A percentile compares a stretch with the other conserved stretches of the same genome.
These are phyloP conservation scores for Flexamia atlantica DNA, from an alignment of 2,888 invertebrate species.

Conservation along the genomic window DNA sequence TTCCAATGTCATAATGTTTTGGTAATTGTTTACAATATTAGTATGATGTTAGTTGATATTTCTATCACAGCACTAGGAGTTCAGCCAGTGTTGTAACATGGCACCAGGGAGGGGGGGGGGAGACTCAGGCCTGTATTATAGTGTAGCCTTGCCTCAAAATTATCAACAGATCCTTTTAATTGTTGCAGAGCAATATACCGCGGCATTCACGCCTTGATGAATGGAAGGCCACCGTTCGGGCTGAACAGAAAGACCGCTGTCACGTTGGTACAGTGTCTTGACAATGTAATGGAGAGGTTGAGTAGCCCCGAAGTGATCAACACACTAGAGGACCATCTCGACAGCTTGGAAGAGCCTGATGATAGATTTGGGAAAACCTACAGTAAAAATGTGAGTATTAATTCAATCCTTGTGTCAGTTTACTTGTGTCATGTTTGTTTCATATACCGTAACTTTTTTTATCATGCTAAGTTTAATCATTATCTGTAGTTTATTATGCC, in stretches of 20 bases:
- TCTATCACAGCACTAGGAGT: too few species aligned
- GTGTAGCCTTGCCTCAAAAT: background rate
- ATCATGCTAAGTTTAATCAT: too few species aligned
- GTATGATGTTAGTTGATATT: too few species aligned
- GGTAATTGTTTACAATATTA: too few species aligned
- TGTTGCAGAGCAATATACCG: constrained; percentile 47
- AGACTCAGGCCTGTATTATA: too few species aligned
- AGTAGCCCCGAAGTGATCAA: background rate
- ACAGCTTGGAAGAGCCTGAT: background rate
- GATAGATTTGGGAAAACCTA: background rate
- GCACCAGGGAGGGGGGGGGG: background rate
- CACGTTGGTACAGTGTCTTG: background rate
- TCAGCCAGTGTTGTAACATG: background rate
- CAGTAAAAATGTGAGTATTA: background rate
- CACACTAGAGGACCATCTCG: background rate
- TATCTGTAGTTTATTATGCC: too few species aligned
- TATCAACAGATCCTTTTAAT: background rate
- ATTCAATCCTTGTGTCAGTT: too few species aligned
- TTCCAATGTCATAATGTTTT: background rate
- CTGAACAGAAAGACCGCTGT: background rate
- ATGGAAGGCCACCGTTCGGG: constrained; percentile 19
- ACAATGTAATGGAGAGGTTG: background rate
- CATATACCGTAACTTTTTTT: too few species aligned
- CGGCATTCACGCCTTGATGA: constrained; percentile 20
- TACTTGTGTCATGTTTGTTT: too few species aligned